Evolutionary conservation across 2,888 invertebrate species (phyloP).

Genomic region (Carterocephalus palaemon): DNA sequence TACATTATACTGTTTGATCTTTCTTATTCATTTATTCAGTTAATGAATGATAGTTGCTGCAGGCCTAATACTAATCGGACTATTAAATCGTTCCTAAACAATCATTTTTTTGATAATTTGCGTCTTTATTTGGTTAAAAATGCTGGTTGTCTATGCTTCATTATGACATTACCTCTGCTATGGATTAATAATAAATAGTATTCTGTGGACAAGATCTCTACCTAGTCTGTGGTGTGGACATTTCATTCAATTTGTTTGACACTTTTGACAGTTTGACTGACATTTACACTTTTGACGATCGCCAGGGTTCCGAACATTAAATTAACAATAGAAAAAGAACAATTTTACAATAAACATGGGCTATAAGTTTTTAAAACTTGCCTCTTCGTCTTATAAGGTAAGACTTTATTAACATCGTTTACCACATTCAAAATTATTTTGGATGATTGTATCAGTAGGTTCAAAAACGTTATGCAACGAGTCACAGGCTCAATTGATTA

Average conservation of each 20-base stretch:
- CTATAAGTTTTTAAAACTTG: slow-evolving; percentile 65
- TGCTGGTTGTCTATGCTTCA: too few species aligned
- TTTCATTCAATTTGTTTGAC: neutral
- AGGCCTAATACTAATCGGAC: too few species aligned
- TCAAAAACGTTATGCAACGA: slow-evolving; percentile 63
- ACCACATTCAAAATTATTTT: neutral
- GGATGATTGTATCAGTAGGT: slow-evolving; percentile 13
- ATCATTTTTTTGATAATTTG: too few species aligned
- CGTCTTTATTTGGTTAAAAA: too few species aligned
- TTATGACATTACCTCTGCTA: too few species aligned
- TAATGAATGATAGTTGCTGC: too few species aligned
- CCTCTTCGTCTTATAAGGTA: slow-evolving; percentile 65
- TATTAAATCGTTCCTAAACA: too few species aligned
- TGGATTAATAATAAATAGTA: too few species aligned
- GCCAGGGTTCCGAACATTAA: slow-evolving; percentile 49
- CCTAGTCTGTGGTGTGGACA: slow-evolving; percentile 1
- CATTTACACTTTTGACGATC: slow-evolving; percentile 33
- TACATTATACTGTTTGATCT: too few species aligned
- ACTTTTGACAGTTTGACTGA: slow-evolving; percentile 13
- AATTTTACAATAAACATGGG: slow-evolving; percentile 52
- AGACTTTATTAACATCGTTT: slow-evolving; percentile 35
- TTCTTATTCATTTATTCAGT: too few species aligned
- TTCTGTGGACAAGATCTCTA: too few species aligned
- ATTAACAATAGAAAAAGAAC: slow-evolving; percentile 20
- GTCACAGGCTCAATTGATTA: slow-evolving; percentile 7